Evolutionary conservation across 2,888 invertebrate species (phyloP), one percentile per base, ranked within the genome.

Genomic region (Choristoneura rosaceana): DNA sequence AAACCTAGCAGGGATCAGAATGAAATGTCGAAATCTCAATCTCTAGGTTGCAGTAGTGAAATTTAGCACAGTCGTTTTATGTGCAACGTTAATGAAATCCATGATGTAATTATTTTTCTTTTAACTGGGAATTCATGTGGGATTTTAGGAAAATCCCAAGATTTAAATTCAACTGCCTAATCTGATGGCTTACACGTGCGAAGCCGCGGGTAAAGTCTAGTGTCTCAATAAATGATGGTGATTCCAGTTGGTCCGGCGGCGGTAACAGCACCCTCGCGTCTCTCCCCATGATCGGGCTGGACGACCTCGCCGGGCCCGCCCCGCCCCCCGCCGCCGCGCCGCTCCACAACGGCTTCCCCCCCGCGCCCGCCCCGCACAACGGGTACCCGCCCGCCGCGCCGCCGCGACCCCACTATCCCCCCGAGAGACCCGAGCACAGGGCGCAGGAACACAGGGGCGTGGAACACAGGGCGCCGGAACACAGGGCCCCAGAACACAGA

Each of bases 271-370:
- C 96, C 9, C 92, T 96, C 76, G 97, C 97, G 77, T 97, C 96
- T 79, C 93, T 96, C 76, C 97, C 97, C 7, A 96, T 97, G 96
- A 96, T 97, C 77, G 96, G 96, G 60, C 90, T 96, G 74, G 96
- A 96, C 84, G 96, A 96, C 79, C 81, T 91, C 38, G 38, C 38
- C 7, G 38, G 5, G 75, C 75, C 86, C 79, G 50, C 77, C 80
- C 65, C 96, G 79, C 81, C 91, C 80, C 41, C 76, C 50, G 76
- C 58, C 25, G 58, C 58, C 14, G 69, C 80, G 34, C 71, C 77
- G 64, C 76, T 38, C 38, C 38, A 38, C 38, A 38, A 38, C 38
- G 38, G 38, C 38, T 38, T 38, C 38, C 0, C 38, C 38, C 38
- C 80, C 65, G 70, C 81, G 17, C 76, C 80, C 41, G 76, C 47